A percentile compares a stretch with the other conserved stretches of the same genome.
Evolutionary conservation across 2,888 invertebrate species (phyloP).

Genomic region (Leptura quadrifasciata): DNA sequence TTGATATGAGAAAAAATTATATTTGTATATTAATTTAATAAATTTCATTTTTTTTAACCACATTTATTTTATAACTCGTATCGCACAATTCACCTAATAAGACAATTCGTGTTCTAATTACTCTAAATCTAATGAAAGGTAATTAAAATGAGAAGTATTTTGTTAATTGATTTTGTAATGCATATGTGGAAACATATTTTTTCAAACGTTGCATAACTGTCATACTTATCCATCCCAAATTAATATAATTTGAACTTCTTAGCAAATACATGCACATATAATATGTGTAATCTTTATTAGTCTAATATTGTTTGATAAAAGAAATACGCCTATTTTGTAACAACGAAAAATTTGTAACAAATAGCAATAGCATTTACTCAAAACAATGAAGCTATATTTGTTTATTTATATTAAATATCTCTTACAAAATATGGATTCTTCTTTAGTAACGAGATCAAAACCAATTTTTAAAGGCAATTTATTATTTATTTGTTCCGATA

Average conservation of each 20-base stretch:
- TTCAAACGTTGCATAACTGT: background rate
- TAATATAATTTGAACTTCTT: constrained; percentile 1
- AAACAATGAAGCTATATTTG: background rate
- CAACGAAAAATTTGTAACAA: background rate
- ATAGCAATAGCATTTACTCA: background rate
- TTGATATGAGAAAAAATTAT: too few species aligned
- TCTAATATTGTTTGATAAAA: background rate
- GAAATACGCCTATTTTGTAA: constrained; percentile 2
- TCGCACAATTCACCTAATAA: too few species aligned
- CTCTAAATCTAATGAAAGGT: background rate
- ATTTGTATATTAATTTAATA: too few species aligned
- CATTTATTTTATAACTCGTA: too few species aligned
- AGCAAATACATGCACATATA: background rate
- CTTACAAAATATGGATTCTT: background rate
- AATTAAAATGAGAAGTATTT: background rate
- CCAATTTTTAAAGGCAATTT: constrained; percentile 5
- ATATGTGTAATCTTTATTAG: background rate
- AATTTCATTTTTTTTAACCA: too few species aligned
- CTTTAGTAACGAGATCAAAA: background rate
- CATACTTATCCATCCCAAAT: background rate
- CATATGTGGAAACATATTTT: background rate
- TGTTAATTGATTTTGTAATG: constrained; percentile 2
- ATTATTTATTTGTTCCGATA: background rate
- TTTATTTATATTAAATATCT: background rate
- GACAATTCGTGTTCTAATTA: too few species aligned